These are phyloP conservation scores for Drosophila leonis DNA, from an alignment of 2,888 invertebrate species.

Conservation along the genomic window DNA sequence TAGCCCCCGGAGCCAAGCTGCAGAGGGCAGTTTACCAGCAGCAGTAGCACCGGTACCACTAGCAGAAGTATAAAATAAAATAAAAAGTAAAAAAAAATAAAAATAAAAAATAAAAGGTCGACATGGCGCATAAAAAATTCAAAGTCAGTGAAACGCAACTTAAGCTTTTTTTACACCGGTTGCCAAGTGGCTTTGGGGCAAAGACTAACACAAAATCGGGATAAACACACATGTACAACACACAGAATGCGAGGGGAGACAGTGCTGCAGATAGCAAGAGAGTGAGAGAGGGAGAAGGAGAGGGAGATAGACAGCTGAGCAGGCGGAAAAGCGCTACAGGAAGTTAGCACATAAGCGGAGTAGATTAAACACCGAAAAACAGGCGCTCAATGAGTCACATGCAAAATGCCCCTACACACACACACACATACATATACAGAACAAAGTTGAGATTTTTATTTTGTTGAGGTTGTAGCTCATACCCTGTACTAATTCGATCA, in stretches of 20 bases:
- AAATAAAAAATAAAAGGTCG: constrained; percentile 54
- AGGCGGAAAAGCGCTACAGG: constrained; percentile 40
- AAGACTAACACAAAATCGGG: constrained; percentile 71
- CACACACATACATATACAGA: constrained; percentile 25
- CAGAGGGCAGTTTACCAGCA: constrained; percentile 20
- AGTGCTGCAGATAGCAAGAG: not conserved
- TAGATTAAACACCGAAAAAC: constrained; percentile 82
- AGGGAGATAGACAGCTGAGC: constrained; percentile 15
- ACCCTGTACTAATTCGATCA: not conserved
- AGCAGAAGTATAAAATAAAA: not conserved
- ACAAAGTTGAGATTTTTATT: constrained; percentile 55
- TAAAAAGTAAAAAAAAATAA: not conserved
- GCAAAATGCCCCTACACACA: constrained; percentile 48
- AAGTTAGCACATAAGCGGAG: constrained; percentile 76
- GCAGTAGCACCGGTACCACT: constrained; percentile 8
- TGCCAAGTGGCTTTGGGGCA: constrained; percentile 40
- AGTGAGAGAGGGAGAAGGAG: constrained; percentile 3
- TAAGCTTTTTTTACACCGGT: constrained; percentile 78
- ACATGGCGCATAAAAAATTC: constrained; percentile 77
- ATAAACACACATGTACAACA: constrained; percentile 76
- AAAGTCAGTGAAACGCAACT: constrained; percentile 81
- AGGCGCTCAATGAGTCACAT: constrained; percentile 79
- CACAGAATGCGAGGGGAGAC: constrained; percentile 9
- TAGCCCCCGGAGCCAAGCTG: constrained; percentile 49
- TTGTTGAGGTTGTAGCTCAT: constrained; percentile 10